phyloP scores from a whole-genome alignment of 30 jellyfish, hydroid and myxozoan species.

The Morbakka virulenta region DNA sequence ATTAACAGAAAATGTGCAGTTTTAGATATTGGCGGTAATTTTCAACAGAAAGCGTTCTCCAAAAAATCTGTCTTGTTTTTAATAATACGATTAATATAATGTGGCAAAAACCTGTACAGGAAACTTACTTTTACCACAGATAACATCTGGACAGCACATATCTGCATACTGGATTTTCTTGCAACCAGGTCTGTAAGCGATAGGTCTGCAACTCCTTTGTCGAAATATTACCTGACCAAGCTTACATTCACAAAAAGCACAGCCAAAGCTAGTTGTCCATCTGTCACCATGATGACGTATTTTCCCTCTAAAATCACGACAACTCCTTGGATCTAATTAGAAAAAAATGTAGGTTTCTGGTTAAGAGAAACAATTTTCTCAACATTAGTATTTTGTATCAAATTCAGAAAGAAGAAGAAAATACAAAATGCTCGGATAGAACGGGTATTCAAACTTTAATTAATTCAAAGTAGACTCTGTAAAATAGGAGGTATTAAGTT shows the following conservation, averaged over 20 bases:
- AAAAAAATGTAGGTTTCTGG: neutral
- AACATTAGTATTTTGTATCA: too few relatives aligned
- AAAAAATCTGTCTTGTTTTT: too few relatives aligned
- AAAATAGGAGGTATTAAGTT: too few relatives aligned
- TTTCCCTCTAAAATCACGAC: slow-evolving; percentile 6
- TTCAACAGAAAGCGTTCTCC: too few relatives aligned
- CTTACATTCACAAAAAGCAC: neutral
- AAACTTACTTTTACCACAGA: slow-evolving; percentile 16
- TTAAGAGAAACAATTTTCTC: neutral
- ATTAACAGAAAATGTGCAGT: too few relatives aligned
- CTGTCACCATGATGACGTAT: neutral
- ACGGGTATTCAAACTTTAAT: too few relatives aligned
- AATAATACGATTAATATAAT: too few relatives aligned
- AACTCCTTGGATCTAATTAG: neutral
- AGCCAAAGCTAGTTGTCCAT: slow-evolving; percentile 5
- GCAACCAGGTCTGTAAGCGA: slow-evolving; percentile 17
- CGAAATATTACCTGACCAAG: neutral
- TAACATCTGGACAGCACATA: slow-evolving; percentile 16
- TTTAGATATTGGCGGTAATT: too few relatives aligned
- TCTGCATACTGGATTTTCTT: slow-evolving; percentile 3
- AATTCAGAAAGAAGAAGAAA: too few relatives aligned
- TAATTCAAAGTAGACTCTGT: too few relatives aligned
- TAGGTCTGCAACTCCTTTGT: neutral
- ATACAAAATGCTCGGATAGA: too few relatives aligned
- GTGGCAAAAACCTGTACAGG: too few relatives aligned